Evolutionary conservation across 1,140 invertebrate genomes (phyloP).

Genomic region (Cecropterus lyciades): DNA sequence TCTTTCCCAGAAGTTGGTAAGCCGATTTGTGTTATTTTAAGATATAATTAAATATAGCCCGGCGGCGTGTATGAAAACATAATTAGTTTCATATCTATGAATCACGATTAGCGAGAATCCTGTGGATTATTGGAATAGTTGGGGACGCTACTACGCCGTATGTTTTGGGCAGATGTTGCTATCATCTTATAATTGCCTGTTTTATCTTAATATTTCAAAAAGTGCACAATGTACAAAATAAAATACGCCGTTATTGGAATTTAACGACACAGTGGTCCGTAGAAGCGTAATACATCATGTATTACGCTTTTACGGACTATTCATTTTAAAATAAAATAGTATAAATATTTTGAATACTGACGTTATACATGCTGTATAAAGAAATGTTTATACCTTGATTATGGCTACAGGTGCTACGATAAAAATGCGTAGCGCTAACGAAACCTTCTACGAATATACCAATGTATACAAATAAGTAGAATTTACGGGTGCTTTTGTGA

Average conservation of each 20-base stretch:
- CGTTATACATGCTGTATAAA: not conserved
- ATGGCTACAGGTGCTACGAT: constrained; percentile 14
- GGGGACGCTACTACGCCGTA: constrained; percentile 31
- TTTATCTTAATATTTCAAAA: not conserved
- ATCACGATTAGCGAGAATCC: constrained; percentile 57
- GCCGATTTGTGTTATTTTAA: constrained; percentile 78
- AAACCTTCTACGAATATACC: constrained; percentile 1
- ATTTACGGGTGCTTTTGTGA: too few species aligned
- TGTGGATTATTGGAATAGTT: constrained; percentile 53
- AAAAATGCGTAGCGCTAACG: constrained; percentile 9
- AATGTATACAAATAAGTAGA: too few species aligned
- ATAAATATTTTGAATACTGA: too few species aligned
- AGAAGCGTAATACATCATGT: too few species aligned
- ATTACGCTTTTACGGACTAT: too few species aligned
- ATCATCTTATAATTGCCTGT: not conserved
- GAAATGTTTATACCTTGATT: not conserved
- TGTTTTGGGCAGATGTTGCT: constrained; percentile 43
- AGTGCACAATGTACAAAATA: too few species aligned
- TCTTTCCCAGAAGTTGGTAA: constrained; percentile 69
- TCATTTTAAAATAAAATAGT: too few species aligned
- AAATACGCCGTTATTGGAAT: too few species aligned
- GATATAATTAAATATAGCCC: constrained; percentile 82
- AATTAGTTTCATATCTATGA: constrained; percentile 77
- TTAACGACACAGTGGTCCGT: too few species aligned
- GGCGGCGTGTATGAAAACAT: constrained; percentile 69